Evolutionary conservation across 1,140 invertebrate species (phyloP).

Genomic region (Drosophila nigromelanica): DNA sequence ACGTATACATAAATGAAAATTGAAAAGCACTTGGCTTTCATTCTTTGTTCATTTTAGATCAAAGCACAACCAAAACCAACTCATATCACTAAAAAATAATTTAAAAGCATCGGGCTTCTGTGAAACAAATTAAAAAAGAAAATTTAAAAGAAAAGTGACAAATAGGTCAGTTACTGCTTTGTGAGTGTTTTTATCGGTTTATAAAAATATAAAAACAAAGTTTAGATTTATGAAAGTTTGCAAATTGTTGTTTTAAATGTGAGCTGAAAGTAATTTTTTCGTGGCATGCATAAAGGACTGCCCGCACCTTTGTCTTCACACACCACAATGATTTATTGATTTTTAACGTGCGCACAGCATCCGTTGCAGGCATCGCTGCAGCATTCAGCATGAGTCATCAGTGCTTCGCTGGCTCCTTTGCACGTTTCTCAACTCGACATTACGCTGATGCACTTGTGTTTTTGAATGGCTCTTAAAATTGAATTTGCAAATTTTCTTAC

Average conservation of each 20-base stretch:
- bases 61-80: slow-evolving; percentile 30
- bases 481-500: slow-evolving; percentile 38
- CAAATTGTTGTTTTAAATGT: slow-evolving; percentile 13
- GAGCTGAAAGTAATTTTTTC: slow-evolving; percentile 15
- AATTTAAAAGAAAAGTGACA: slow-evolving; percentile 4
- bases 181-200: slow-evolving; percentile 28
- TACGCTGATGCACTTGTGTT: slow-evolving; percentile 8
- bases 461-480: not conserved
- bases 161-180: slow-evolving; percentile 30
- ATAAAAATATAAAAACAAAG: not conserved
- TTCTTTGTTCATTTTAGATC: slow-evolving; percentile 29
- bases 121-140: slow-evolving; percentile 1
- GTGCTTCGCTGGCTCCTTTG: slow-evolving; percentile 4
- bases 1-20: slow-evolving; percentile 33
- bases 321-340: slow-evolving; percentile 41
- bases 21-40: slow-evolving; percentile 43
- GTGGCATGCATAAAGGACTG: slow-evolving; percentile 5
- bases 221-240: slow-evolving; percentile 24
- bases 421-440: slow-evolving; percentile 9
- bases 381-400: slow-evolving; percentile 40
- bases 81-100: slow-evolving; percentile 9
- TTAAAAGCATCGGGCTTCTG: not conserved
- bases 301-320: slow-evolving; percentile 6
- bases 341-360: slow-evolving; percentile 39
- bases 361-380: slow-evolving; percentile 18